Conservation (phyloP, 2,113 vertebrate genomes). For the Dasyornis broadbenti region DNA sequence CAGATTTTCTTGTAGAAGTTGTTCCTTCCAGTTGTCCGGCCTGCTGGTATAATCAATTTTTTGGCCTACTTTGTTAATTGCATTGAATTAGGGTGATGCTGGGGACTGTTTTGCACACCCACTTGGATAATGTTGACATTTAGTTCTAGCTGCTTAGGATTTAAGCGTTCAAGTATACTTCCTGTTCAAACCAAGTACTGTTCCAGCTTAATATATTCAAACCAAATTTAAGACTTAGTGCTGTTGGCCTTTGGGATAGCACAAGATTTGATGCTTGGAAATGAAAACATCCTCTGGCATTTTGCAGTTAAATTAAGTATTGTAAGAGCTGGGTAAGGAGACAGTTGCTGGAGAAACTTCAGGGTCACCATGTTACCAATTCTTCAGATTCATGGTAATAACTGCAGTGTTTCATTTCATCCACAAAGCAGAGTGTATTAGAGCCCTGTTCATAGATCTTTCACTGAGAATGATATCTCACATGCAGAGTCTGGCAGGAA, state of each 20-base stretch:
- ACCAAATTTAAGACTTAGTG: neutral
- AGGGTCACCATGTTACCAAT: neutral
- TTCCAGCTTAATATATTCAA: neutral
- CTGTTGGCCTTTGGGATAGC: neutral
- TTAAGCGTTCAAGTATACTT: neutral
- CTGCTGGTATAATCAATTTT: neutral
- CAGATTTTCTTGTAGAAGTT: neutral
- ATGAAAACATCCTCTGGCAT: neutral
- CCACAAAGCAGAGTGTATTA: neutral
- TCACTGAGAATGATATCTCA: neutral
- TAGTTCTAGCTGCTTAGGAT: neutral
- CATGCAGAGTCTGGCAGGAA: neutral
- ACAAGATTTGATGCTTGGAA: neutral
- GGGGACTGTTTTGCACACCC: neutral
- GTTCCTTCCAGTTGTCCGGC: neutral
- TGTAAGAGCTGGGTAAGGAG: neutral
- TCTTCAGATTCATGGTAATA: neutral
- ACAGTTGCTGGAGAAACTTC: neutral
- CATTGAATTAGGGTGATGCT: neutral
- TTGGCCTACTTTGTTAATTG: neutral
- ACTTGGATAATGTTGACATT: neutral
- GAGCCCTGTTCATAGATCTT: neutral
- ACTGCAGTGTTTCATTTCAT: neutral
- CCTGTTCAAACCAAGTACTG: neutral
- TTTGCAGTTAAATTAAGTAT: neutral